Evolutionary conservation across 2,888 invertebrate species (phyloP).

Genomic region (Serripes groenlandicus): DNA sequence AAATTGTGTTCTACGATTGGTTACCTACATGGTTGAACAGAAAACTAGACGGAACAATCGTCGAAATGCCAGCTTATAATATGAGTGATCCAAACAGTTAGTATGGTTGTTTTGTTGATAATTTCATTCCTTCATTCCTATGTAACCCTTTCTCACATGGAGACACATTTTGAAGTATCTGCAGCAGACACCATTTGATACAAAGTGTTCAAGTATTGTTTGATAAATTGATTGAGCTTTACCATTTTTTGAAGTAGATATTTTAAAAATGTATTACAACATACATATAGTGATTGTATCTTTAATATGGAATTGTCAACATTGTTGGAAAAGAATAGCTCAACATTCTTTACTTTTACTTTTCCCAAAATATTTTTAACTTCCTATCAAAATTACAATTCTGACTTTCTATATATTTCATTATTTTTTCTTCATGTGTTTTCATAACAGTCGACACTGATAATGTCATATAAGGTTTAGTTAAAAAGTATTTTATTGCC

Average conservation of each 20-base stretch:
- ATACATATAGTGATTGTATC: too few relatives aligned
- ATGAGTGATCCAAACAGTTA: constrained; percentile 7
- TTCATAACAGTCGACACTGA: neutral
- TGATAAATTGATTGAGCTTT: too few relatives aligned
- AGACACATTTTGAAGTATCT: neutral
- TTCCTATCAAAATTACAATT: neutral
- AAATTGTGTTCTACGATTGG: constrained; percentile 97
- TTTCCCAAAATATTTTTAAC: neutral
- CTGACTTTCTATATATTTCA: neutral
- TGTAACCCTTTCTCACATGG: neutral
- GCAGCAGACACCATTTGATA: neutral
- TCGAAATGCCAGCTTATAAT: constrained; percentile 1
- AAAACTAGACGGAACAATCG: constrained; percentile 8
- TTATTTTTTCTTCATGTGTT: neutral
- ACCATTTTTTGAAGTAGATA: too few relatives aligned
- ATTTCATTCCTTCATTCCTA: neutral
- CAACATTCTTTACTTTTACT: neutral
- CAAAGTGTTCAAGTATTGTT: too few relatives aligned
- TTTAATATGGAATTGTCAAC: too few relatives aligned
- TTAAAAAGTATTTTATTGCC: neutral
- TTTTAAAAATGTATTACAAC: too few relatives aligned
- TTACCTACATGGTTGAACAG: constrained; percentile 93
- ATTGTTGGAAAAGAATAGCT: neutral
- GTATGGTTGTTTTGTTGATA: neutral
- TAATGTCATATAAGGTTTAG: neutral